Base-by-base conservation (phyloP, 2,888 invertebrate genomes). In the Pogonocherus hispidulus region DNA sequence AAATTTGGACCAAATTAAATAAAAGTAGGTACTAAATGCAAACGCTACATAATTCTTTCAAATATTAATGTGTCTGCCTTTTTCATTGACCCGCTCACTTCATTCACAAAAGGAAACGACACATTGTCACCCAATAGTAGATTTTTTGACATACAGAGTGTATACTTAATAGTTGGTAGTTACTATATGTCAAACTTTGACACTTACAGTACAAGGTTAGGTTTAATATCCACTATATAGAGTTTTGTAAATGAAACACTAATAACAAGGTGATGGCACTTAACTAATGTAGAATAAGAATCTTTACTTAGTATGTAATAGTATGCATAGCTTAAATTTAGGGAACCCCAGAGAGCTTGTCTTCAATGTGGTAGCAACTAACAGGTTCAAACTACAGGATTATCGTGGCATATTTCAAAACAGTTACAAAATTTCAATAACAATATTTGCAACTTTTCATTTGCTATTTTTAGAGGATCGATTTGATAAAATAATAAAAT, bases 211-310 rank as follows among this genome's bases (percentile, higher is more conserved):
- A 84, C 84, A 84, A 84, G 80, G 82, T 80, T 82, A 81, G 81
- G 75, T 81, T 79, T 79, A 80, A 82, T 79, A 79, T 76, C 78
- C 82, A 82, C 82, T 81, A 82, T 76, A 80, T 81, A 82, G 80
- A 73, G 77, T 82, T 80, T 84, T 84, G 84, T 85, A 84, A 82
- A 85, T 82, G 83, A 79, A 78, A 84, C 84, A 85, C 84, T 85
- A 85, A 85, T 81, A 78, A 77, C 71, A 72, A 79, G 85, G 85
- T 85, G 85, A 85, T 76, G 85, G 85, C 85, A 85, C 85, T 84
- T 84, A 84, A 81, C 84, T 84, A 85, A 84, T 83, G 74, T 82
- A 83, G 83, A 74, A 80, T 84, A 84, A 84, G 81, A 67, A 76
- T 78, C 74, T 78, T 80, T 80, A 80, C 77, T 80, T 84, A 83